A percentile compares a stretch with the other conserved stretches of the same genome.
Evolutionary conservation across 1,140 invertebrate genomes (phyloP).

Genomic region (Euschistus heros): DNA sequence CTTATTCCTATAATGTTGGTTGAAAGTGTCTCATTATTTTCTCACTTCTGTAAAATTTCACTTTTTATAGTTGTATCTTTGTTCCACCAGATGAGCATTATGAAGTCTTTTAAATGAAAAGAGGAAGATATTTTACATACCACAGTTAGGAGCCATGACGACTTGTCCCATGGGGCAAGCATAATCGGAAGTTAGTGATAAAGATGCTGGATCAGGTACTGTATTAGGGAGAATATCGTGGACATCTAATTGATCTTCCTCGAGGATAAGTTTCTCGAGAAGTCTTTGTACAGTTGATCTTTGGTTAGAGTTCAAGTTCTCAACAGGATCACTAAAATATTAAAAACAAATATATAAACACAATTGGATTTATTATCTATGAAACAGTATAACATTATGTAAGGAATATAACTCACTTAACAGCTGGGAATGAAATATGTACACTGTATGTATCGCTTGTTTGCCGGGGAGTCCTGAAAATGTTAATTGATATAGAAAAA

Average conservation of each 20-base stretch:
- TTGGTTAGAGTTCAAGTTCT: slow-evolving; percentile 75
- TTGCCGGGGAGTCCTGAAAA: slow-evolving; percentile 41
- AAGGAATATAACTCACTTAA: slow-evolving; percentile 59
- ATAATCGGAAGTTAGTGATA: slow-evolving; percentile 77
- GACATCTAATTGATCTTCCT: slow-evolving; percentile 87
- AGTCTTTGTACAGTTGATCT: slow-evolving; percentile 69
- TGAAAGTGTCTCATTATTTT: too few species aligned
- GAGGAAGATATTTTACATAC: too few species aligned
- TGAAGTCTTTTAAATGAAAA: too few species aligned
- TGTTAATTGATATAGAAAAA: not conserved
- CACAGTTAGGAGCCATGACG: slow-evolving; percentile 80
- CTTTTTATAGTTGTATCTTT: too few species aligned
- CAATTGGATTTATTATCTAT: too few species aligned
- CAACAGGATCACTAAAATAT: slow-evolving; percentile 69
- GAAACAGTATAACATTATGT: too few species aligned
- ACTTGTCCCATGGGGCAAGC: slow-evolving; percentile 87
- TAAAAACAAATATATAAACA: slow-evolving; percentile 16
- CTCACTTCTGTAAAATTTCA: too few species aligned
- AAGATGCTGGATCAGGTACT: slow-evolving; percentile 79
- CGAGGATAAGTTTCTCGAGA: slow-evolving; percentile 75
- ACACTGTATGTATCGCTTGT: slow-evolving; percentile 74
- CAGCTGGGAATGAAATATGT: slow-evolving; percentile 79
- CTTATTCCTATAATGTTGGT: too few species aligned
- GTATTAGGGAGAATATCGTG: slow-evolving; percentile 88
- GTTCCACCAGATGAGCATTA: too few species aligned